phyloP scores from a whole-genome alignment of 2,113 vertebrate species.

The Hydrolagus affinis region DNA sequence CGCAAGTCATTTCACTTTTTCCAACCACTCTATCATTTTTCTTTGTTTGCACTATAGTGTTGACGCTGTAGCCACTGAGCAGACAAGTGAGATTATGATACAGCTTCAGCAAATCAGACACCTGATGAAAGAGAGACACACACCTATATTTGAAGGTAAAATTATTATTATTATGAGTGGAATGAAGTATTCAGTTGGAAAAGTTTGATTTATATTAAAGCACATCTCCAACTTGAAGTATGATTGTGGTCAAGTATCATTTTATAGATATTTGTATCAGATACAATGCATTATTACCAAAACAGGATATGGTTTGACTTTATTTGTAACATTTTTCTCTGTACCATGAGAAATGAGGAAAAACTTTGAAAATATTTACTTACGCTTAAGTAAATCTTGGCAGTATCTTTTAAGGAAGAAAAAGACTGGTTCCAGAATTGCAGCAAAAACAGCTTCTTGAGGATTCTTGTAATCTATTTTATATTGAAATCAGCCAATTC shows the following conservation, averaged over 20 bases:
- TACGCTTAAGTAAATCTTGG: no score
- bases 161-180: background rate
- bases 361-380: no score
- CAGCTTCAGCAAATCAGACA: conserved; percentile 76
- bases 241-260: background rate
- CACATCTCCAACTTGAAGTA: background rate
- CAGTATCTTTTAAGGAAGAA: no score
- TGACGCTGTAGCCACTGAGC: conserved; percentile 74
- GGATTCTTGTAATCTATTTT: no score
- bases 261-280: background rate
- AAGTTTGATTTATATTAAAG: background rate
- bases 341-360: no score
- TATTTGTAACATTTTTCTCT: no score
- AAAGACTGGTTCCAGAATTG: no score
- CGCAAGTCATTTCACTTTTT: no score
- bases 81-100: conserved; percentile 84
- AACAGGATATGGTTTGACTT: no score
- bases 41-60: conserved; percentile 52
- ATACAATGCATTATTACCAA: no score
- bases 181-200: background rate
- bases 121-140: conserved; percentile 74
- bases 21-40: background rate
- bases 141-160: background rate
- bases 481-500: no score
- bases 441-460: no score